Conservation (phyloP, 2,797 vertebrate species). For the Graptemys geographica region DNA sequence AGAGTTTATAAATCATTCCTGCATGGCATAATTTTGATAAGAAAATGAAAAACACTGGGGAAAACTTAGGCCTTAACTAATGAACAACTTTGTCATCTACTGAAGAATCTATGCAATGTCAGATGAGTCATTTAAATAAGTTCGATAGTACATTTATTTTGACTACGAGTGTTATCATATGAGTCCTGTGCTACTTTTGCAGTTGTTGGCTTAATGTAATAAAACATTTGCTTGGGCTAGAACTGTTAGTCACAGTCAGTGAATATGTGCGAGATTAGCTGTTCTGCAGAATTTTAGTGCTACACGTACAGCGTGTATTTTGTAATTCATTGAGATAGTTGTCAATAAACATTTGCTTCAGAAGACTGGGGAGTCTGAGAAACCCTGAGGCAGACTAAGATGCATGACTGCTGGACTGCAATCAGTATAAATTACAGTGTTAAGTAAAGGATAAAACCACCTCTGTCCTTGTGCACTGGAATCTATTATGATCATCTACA, state of each 20-base stretch:
- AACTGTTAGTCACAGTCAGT: not conserved
- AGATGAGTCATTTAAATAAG: not conserved
- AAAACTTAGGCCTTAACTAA: conserved; percentile 39
- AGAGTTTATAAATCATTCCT: conserved; percentile 51
- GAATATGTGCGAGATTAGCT: not conserved
- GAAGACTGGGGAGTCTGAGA: conserved; percentile 29
- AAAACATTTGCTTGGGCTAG: not conserved
- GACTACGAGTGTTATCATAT: not conserved
- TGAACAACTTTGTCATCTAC: not conserved
- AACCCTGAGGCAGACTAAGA: conserved; percentile 13
- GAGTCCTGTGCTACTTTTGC: not conserved
- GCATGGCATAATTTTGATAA: conserved; percentile 43
- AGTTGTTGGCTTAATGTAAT: conserved; percentile 11
- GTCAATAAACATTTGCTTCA: conserved; percentile 43
- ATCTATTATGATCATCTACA: conserved; percentile 23
- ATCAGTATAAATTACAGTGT: conserved; percentile 61
- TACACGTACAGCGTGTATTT: not conserved
- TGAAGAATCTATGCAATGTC: not conserved
- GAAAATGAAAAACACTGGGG: conserved; percentile 1
- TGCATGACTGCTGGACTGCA: conserved; percentile 47
- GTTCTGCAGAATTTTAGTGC: not conserved
- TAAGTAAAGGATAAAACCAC: conserved; percentile 38
- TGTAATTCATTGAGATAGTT: conserved; percentile 35
- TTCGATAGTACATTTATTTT: conserved; percentile 22
- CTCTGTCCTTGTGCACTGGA: not conserved